Evolutionary conservation across 2,113 vertebrate genomes (phyloP).

Genomic region (Salvelinus fontinalis): DNA sequence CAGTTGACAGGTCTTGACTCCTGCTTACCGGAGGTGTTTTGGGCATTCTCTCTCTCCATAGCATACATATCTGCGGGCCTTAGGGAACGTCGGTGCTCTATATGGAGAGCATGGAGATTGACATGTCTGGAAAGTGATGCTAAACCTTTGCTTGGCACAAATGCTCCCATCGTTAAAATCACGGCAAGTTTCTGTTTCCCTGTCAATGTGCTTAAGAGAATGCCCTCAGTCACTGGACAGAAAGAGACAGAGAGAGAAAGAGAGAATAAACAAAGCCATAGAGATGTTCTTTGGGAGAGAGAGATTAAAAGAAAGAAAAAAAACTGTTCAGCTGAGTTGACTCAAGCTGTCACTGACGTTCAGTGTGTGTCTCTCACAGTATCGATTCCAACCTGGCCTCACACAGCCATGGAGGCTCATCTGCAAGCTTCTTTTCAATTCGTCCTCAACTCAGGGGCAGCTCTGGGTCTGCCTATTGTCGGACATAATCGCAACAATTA

Average conservation of each 20-base stretch:
- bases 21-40: conserved; percentile 7
- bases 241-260: neutral
- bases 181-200: conserved; percentile 17
- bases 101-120: conserved; percentile 13
- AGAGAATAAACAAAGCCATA: neutral
- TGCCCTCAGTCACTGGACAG: conserved; percentile 14
- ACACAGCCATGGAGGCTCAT: neutral
- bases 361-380: conserved; percentile 12
- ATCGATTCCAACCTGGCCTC: conserved; percentile 23
- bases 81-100: neutral
- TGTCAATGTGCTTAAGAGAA: conserved; percentile 8
- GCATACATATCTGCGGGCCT: neutral
- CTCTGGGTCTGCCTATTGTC: neutral
- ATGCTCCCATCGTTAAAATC: conserved; percentile 23
- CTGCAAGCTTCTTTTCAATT: conserved; percentile 8
- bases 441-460: neutral
- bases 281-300: neutral
- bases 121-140: conserved; percentile 15
- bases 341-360: conserved; percentile 26
- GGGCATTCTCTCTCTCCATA: neutral
- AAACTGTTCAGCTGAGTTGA: conserved; percentile 6
- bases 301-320: neutral
- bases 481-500: neutral
- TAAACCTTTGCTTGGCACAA: neutral
- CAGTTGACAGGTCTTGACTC: conserved; percentile 14